Conservation (phyloP, 2,888 invertebrate species). For the Ennomos quercinarius region DNA sequence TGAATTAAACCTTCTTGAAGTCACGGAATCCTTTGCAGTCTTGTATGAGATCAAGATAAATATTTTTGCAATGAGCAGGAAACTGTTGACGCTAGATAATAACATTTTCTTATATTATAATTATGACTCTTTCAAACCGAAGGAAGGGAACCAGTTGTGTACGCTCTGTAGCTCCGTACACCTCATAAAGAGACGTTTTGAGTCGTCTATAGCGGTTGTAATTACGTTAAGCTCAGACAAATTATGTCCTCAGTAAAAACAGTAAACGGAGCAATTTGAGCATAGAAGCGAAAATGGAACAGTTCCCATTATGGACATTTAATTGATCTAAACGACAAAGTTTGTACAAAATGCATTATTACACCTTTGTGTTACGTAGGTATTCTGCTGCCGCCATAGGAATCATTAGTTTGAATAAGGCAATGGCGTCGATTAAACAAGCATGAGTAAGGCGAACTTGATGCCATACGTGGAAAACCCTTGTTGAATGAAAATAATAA, state of each 20-base stretch:
- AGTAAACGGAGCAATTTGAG: slow-evolving; percentile 58
- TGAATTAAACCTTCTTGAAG: slow-evolving; percentile 58
- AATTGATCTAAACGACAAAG: slow-evolving; percentile 59
- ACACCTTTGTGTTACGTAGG: slow-evolving; percentile 46
- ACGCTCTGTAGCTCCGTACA: slow-evolving; percentile 27
- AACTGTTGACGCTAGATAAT: slow-evolving; percentile 55
- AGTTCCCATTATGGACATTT: slow-evolving; percentile 56
- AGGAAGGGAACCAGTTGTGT: slow-evolving; percentile 56
- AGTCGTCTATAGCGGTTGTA: slow-evolving; percentile 51
- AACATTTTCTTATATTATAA: slow-evolving; percentile 38
- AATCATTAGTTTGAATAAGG: slow-evolving; percentile 55
- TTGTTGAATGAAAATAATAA: slow-evolving; percentile 72
- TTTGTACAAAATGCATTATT: slow-evolving; percentile 48
- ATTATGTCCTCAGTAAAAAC: slow-evolving; percentile 57
- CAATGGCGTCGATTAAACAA: slow-evolving; percentile 54
- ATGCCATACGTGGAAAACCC: slow-evolving; percentile 61
- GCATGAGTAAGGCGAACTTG: slow-evolving; percentile 53
- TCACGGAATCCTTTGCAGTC: slow-evolving; percentile 66
- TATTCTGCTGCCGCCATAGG: slow-evolving; percentile 49
- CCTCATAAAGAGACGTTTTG: slow-evolving; percentile 56
- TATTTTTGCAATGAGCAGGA: slow-evolving; percentile 49
- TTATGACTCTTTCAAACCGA: slow-evolving; percentile 48
- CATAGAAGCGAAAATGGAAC: slow-evolving; percentile 46
- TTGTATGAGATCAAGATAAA: slow-evolving; percentile 64
- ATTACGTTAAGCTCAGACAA: slow-evolving; percentile 56